phyloP scores from a whole-genome alignment of 2,888 invertebrate genomes.

The Tuberolachnus salignus region DNA sequence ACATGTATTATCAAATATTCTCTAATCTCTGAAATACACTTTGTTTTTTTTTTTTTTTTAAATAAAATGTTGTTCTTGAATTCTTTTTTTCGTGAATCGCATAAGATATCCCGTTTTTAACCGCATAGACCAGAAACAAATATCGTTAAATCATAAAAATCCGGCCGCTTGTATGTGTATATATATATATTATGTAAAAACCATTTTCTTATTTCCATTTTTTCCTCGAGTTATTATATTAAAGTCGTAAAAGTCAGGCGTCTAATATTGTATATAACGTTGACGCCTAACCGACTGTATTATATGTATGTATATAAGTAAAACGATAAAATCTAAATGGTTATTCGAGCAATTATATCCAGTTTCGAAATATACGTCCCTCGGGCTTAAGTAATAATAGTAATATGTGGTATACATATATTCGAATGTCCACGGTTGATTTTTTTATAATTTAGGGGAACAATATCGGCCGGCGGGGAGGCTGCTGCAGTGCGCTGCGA shows the following conservation, averaged over 20 bases:
- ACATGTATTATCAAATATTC: too few species aligned
- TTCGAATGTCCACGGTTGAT: slow-evolving; percentile 30
- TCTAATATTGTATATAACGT: slow-evolving; percentile 13
- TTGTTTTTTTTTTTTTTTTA: too few species aligned
- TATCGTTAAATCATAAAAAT: too few species aligned
- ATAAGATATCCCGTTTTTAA: too few species aligned
- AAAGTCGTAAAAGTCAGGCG: slow-evolving; percentile 34
- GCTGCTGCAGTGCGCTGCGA: not conserved
- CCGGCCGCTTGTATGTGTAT: too few species aligned
- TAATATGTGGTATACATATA: not conserved
- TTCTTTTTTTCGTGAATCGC: too few species aligned
- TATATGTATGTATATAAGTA: not conserved
- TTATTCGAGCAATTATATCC: slow-evolving; percentile 50
- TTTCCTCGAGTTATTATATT: not conserved
- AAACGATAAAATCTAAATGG: slow-evolving; percentile 55
- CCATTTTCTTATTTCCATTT: too few species aligned
- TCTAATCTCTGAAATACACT: too few species aligned
- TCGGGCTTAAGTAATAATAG: not conserved
- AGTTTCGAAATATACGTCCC: slow-evolving; percentile 2
- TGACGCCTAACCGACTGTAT: slow-evolving; percentile 24
- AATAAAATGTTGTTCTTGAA: too few species aligned
- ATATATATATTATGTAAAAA: too few species aligned
- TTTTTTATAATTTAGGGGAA: slow-evolving; percentile 42
- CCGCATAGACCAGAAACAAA: too few species aligned
- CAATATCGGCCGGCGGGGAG: too few species aligned